phyloP scores from a whole-genome alignment of 2,888 invertebrate species.

The Pandemis cinnamomeana region DNA sequence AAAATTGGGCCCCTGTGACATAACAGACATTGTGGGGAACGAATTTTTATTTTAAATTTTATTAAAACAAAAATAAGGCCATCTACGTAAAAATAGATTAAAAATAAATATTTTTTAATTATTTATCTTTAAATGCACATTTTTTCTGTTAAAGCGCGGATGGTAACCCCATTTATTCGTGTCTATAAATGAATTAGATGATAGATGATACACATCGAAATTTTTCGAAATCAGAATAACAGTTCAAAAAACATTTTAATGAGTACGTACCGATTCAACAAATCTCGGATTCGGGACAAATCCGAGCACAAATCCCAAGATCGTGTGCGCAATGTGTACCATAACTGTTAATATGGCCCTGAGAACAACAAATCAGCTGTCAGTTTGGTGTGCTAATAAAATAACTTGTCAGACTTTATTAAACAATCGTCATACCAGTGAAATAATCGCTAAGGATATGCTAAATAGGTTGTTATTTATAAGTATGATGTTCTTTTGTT shows the following conservation, averaged over 20 bases:
- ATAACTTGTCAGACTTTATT: background rate
- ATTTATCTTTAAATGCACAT: no score
- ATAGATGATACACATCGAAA: no score
- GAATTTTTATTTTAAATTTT: no score
- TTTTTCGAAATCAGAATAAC: no score
- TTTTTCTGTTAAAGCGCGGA: no score
- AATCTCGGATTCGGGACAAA: constrained; percentile 41
- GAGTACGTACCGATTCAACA: constrained; percentile 36
- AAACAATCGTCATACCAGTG: background rate
- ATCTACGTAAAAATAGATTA: no score
- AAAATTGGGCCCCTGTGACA: no score
- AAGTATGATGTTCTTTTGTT: background rate
- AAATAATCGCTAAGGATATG: background rate
- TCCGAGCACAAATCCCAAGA: constrained; percentile 23
- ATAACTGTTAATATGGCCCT: constrained; percentile 39
- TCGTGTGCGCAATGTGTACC: constrained; percentile 37
- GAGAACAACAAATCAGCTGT: constrained; percentile 15
- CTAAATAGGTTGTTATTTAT: background rate
- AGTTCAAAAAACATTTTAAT: background rate
- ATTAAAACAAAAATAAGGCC: no score
- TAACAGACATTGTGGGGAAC: no score
- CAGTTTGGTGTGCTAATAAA: background rate
- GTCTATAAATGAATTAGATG: no score
- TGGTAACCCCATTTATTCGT: no score
- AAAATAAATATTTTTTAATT: no score